A percentile compares a stretch with the other conserved stretches of the same genome.
Evolutionary conservation across 2,888 invertebrate genomes (phyloP).

Genomic region (Capitulum mitella): DNA sequence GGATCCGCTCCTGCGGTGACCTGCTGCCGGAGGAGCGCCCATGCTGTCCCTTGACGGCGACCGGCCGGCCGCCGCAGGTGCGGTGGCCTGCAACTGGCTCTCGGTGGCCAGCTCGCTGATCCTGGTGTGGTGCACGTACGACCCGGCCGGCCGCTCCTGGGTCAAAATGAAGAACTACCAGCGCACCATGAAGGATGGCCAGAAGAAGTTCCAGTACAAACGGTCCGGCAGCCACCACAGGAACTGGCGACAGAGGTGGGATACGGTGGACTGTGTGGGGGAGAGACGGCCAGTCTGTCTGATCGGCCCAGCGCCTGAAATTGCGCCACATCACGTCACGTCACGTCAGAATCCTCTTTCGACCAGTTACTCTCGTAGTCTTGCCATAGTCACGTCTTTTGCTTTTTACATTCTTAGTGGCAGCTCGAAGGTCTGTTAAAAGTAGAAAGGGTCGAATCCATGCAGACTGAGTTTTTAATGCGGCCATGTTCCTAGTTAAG

Average conservation of each 20-base stretch:
- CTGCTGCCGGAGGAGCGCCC: background rate
- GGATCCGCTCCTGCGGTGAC: background rate
- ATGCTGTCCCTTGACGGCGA: background rate
- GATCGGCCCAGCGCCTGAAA: too few species aligned
- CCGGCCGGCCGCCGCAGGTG: constrained; percentile 49
- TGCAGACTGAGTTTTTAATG: too few species aligned
- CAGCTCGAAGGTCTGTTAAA: too few species aligned
- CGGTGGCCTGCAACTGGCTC: constrained; percentile 70
- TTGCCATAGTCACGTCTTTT: too few species aligned
- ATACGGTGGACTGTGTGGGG: background rate
- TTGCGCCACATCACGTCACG: too few species aligned
- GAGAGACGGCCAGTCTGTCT: too few species aligned
- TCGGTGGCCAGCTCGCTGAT: constrained; percentile 62
- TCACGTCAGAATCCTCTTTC: too few species aligned
- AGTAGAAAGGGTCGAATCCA: too few species aligned
- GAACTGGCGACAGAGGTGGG: constrained; percentile 67
- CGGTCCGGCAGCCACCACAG: constrained; percentile 62
- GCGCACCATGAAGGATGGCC: constrained; percentile 67
- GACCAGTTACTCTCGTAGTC: too few species aligned
- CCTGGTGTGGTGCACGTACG: constrained; percentile 78
- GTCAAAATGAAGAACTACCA: constrained; percentile 84
- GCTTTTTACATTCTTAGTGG: too few species aligned
- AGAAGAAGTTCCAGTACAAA: constrained; percentile 51
- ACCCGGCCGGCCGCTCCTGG: constrained; percentile 80
- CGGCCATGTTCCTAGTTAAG: too few species aligned